phyloP scores from a whole-genome alignment of 2,113 vertebrate genomes.

The Erythrolamprus reginae region DNA sequence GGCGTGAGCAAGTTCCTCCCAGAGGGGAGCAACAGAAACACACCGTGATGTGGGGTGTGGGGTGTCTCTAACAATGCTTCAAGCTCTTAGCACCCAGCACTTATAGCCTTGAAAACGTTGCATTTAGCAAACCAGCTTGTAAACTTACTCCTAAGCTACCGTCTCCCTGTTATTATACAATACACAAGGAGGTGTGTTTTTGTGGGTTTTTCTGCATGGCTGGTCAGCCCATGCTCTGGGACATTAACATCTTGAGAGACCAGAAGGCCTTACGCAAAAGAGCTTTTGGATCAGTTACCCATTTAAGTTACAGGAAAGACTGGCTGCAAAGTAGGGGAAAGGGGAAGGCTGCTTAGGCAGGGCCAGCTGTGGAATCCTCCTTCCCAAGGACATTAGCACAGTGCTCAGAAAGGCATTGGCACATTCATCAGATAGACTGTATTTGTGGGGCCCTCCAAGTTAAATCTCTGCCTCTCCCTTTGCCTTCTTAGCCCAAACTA shows the following conservation, averaged over 20 bases:
- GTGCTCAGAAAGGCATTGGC: background rate
- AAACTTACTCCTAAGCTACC: background rate
- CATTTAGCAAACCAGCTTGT: background rate
- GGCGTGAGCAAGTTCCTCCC: too few species aligned
- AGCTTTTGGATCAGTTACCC: background rate
- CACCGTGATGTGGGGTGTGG: too few species aligned
- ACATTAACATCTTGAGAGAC: background rate
- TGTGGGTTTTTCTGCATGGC: background rate
- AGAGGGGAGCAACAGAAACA: too few species aligned
- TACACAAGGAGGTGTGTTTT: background rate
- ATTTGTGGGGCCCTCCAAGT: background rate
- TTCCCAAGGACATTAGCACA: background rate
- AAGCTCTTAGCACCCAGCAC: background rate
- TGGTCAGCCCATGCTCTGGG: background rate
- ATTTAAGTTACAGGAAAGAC: background rate
- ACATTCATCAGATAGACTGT: background rate
- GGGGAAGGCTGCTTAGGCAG: too few species aligned
- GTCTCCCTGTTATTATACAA: background rate
- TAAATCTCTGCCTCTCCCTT: background rate
- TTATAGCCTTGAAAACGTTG: too few species aligned
- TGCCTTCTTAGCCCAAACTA: background rate
- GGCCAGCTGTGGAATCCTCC: background rate
- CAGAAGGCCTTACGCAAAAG: background rate
- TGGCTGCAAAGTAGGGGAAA: background rate
- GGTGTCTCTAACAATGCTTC: too few species aligned